phyloP scores from a whole-genome alignment of 2,888 invertebrate genomes.

The Acheta domesticus region DNA sequence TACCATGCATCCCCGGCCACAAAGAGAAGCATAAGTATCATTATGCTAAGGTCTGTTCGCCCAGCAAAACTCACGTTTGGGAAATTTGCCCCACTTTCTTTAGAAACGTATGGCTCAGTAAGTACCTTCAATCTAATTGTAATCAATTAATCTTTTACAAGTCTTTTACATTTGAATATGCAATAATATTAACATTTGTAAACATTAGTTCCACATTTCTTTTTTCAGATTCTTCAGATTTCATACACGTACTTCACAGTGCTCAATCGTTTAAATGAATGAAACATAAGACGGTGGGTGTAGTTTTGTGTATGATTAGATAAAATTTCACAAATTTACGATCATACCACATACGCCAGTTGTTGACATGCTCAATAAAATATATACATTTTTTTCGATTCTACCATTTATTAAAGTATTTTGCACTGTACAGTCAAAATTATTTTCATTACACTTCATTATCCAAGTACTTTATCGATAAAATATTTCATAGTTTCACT shows the following conservation, averaged over 20 bases:
- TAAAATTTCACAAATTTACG: too few relatives aligned
- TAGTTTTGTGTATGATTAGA: too few relatives aligned
- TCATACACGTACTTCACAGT: neutral
- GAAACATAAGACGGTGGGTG: neutral
- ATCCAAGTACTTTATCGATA: neutral
- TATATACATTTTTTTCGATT: neutral
- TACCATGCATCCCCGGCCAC: neutral
- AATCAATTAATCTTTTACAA: neutral
- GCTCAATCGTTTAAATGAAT: neutral
- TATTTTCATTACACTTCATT: neutral
- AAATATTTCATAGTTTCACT: neutral
- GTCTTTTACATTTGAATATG: neutral
- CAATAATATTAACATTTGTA: neutral
- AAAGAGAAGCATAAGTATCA: neutral
- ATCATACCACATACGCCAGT: neutral
- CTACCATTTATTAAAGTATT: neutral
- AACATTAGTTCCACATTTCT: too few relatives aligned
- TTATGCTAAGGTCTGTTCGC: neutral
- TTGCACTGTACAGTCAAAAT: neutral
- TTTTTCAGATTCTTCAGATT: neutral
- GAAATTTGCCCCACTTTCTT: slow-evolving; percentile 23
- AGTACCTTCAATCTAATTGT: neutral
- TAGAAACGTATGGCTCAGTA: slow-evolving; percentile 19
- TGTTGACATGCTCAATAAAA: neutral
- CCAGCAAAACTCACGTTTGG: slow-evolving; percentile 24